Evolutionary conservation across 2,797 vertebrate genomes (phyloP).

Genomic region (Alcedo atthis): DNA sequence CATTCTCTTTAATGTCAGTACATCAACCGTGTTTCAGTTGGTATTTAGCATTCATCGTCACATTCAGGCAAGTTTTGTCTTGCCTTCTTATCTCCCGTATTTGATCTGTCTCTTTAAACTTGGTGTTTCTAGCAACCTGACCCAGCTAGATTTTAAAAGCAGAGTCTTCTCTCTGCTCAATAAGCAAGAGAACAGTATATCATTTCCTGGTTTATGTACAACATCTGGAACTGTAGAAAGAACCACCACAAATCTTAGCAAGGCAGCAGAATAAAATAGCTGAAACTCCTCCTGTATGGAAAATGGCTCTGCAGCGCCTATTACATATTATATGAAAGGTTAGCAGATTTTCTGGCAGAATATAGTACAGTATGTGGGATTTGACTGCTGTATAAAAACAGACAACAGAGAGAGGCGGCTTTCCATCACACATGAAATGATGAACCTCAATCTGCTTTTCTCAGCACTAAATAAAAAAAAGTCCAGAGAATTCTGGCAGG

Average conservation of each 20-base stretch:
- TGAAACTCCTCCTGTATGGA: constrained; percentile 1
- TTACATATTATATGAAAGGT: not conserved
- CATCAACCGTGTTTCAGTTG: not conserved
- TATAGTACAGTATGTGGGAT: not conserved
- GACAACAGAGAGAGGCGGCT: not conserved
- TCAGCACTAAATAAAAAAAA: constrained; percentile 20
- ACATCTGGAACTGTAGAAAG: constrained; percentile 13
- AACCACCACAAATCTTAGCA: not conserved
- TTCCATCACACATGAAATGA: not conserved
- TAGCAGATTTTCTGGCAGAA: constrained; percentile 38
- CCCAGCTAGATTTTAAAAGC: constrained; percentile 19
- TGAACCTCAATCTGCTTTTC: not conserved
- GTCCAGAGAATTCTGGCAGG: not conserved
- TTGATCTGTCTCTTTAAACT: constrained; percentile 48
- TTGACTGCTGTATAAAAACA: constrained; percentile 1
- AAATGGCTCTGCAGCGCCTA: not conserved
- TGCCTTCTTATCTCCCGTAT: constrained; percentile 33
- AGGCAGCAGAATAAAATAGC: constrained; percentile 26
- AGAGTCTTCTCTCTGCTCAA: constrained; percentile 26
- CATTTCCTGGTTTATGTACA: constrained; percentile 16
- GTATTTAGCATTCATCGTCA: constrained; percentile 30
- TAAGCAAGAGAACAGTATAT: constrained; percentile 26
- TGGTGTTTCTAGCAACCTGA: constrained; percentile 11
- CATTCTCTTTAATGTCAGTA: constrained; percentile 37
- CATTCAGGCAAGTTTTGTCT: constrained; percentile 10